Evolutionary conservation across 2,797 vertebrate species (phyloP), one percentile per base, ranked within the genome.

Genomic region (Helostoma temminkii): DNA sequence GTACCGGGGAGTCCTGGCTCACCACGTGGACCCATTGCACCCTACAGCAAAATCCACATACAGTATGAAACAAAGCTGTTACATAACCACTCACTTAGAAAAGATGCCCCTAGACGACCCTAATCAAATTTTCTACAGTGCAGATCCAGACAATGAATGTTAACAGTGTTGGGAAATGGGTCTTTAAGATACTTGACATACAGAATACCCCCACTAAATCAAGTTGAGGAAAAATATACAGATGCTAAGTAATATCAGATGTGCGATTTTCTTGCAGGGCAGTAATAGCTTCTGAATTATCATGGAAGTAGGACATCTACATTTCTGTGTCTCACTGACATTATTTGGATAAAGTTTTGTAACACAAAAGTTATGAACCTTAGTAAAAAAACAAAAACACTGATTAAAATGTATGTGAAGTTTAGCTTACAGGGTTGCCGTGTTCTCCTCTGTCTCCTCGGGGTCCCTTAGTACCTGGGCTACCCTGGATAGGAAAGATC

Each of bases 381-480:
- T 12, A 49, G 52, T 39, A 58, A 64, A 53, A 43, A 41, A 66
- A 49, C n/a, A 24, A 11, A 39, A 28, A 49, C 3, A n/a, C 18
- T 8, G 21, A 22, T n/a, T 26, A 37, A 1, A 34, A 21, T 34
- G 11, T 45, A 49, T 47, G 46, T 55, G 15, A n/a, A 47, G 25
- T 66, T 62, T 54, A 80, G 95, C 96, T 98, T 93, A 99, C 98
- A 80, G 92, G 7, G 10, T 92, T 91, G 69, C 98, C 98, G 9
- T 71, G 78, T 66, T 94, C 90, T 76, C 98, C 98, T 90, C 96
- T 95, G 82, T 99, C 97, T 83, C 98, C 98, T 92, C 98, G 94
- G 48, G 97, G 94, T 75, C 98, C 98, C 92, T 98, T 99, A 74
- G 94, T 89, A 0, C 98, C 98, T 70, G 96, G 96, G 63, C 95